Evolutionary conservation across 2,113 vertebrate species (phyloP).

Genomic region (Nothobranchius furzeri): DNA sequence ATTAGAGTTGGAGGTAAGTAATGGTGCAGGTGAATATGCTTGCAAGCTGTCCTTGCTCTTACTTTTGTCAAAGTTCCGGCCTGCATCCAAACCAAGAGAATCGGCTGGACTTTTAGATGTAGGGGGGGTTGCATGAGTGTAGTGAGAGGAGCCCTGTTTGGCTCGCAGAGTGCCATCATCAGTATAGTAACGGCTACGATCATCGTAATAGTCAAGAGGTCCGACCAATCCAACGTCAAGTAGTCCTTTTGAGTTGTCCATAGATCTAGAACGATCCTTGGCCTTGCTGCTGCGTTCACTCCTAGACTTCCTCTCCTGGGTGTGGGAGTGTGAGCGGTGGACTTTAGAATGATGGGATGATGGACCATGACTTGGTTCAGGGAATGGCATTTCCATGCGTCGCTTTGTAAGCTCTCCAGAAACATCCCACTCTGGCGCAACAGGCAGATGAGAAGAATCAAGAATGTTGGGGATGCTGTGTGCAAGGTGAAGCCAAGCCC

Average conservation of each 20-base stretch:
- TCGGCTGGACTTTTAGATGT: constrained; percentile 82
- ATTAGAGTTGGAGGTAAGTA: constrained; percentile 54
- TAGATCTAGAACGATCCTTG: constrained; percentile 96
- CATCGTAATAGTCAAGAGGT: constrained; percentile 89
- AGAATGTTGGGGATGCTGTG: constrained; percentile 91
- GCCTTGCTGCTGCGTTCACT: constrained; percentile 95
- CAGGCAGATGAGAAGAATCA: constrained; percentile 91
- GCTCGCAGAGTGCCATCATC: constrained; percentile 92
- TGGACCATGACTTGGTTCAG: constrained; percentile 93
- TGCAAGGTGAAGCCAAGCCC: constrained; percentile 88
- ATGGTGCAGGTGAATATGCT: constrained; percentile 85
- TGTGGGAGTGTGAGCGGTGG: constrained; percentile 98
- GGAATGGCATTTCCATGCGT: constrained; percentile 97
- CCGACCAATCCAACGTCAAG: constrained; percentile 86
- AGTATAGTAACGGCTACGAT: constrained; percentile 89
- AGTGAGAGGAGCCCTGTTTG: constrained; percentile 81
- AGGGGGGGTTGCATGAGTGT: constrained; percentile 84
- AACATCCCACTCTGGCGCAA: constrained; percentile 97
- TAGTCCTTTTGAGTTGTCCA: constrained; percentile 97
- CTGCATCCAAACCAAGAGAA: constrained; percentile 84
- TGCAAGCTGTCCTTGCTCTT: constrained; percentile 81
- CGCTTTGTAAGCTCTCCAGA: constrained; percentile 96
- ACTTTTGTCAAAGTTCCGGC: constrained; percentile 84
- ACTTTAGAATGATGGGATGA: constrained; percentile 89
- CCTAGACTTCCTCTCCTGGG: constrained; percentile 94